Conservation (phyloP, 2,888 invertebrate genomes). For the Tenthredo amoena region DNA sequence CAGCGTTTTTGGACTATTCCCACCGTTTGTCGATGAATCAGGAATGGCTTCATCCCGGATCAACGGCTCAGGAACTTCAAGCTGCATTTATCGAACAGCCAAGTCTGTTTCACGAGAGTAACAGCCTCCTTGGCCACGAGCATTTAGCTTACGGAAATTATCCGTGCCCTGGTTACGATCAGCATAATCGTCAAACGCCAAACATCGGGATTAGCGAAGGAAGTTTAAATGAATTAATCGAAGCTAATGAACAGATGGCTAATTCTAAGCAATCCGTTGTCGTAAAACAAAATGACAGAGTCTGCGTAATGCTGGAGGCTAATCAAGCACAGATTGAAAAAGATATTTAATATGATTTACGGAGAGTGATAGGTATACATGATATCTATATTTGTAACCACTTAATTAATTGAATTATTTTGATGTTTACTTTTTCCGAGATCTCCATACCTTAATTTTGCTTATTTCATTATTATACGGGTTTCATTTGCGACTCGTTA, state of each 20-base stretch:
- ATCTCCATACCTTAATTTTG: not conserved
- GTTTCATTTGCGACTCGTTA: not conserved
- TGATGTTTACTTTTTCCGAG: not conserved
- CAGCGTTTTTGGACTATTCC: constrained; percentile 66
- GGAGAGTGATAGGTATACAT: not conserved
- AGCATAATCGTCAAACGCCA: constrained; percentile 27
- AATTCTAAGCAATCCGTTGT: constrained; percentile 32
- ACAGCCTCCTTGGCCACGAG: constrained; percentile 53
- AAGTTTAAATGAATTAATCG: constrained; percentile 21
- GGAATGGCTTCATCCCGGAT: constrained; percentile 63
- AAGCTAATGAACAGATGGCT: constrained; percentile 16
- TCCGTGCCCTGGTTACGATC: constrained; percentile 21
- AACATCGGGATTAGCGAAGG: constrained; percentile 19
- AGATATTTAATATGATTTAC: constrained; percentile 22
- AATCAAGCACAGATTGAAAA: constrained; percentile 44
- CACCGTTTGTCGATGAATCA: constrained; percentile 60
- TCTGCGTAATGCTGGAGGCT: constrained; percentile 30
- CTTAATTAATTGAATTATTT: constrained; percentile 2
- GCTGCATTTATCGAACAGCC: constrained; percentile 61
- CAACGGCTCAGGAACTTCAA: constrained; percentile 59
- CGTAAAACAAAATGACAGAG: constrained; percentile 38
- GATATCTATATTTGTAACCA: not conserved
- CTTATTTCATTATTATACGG: constrained; percentile 1
- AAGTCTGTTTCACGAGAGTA: constrained; percentile 56
- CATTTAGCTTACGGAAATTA: constrained; percentile 44